Percentiles rank a stretch among this genome's conserved stretches.
Evolutionary conservation across 2,797 vertebrate species (phyloP).

Genomic region (Loriculus beryllinus): DNA sequence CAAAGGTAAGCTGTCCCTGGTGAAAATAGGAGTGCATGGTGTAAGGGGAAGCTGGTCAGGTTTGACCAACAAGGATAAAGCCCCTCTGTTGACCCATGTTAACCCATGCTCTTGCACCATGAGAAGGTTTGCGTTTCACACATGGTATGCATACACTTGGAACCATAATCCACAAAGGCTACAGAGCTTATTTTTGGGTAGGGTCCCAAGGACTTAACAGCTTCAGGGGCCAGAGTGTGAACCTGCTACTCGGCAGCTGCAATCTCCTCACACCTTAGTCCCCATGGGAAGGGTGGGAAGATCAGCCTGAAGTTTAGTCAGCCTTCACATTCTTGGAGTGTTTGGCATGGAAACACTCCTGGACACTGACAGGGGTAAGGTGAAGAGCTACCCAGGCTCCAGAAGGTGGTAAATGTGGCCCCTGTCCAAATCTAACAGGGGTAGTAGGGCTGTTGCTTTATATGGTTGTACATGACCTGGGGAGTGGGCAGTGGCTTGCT

Average conservation of each 20-base stretch:
- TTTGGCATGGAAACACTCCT: slow-evolving; percentile 52
- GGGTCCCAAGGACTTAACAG: background rate
- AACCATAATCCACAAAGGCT: background rate
- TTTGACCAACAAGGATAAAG: background rate
- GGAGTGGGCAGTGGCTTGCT: background rate
- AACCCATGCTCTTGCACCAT: background rate
- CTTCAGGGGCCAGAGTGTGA: background rate
- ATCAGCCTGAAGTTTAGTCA: slow-evolving; percentile 20
- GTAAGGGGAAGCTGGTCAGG: background rate
- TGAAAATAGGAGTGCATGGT: background rate
- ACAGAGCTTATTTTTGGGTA: background rate
- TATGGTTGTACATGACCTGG: background rate
- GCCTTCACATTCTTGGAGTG: slow-evolving; percentile 36
- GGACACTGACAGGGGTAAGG: slow-evolving; percentile 34
- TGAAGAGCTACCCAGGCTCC: background rate
- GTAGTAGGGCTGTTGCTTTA: background rate
- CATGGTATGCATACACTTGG: background rate
- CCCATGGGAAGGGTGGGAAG: slow-evolving; percentile 2
- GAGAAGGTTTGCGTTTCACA: background rate
- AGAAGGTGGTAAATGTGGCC: background rate
- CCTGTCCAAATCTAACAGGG: slow-evolving; percentile 8
- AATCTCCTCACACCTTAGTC: slow-evolving; percentile 3
- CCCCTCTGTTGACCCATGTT: background rate
- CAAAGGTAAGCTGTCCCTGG: accelerated
- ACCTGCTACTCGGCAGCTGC: background rate